Evolutionary conservation across 2,113 vertebrate genomes (phyloP).

Genomic region (Elephantulus edwardii): DNA sequence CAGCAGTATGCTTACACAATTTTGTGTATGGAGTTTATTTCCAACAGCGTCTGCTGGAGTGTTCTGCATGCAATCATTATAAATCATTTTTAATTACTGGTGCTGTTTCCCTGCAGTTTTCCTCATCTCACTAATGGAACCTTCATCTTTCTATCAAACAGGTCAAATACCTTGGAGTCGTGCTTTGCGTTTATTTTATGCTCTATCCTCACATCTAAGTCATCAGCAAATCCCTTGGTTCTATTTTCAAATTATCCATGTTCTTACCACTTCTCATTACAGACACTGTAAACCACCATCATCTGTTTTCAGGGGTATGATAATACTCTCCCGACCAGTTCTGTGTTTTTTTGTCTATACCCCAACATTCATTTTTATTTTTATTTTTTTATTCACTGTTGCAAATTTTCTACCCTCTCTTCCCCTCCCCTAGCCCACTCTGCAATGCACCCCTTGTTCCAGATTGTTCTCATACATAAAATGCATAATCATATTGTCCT

Average conservation of each 20-base stretch:
- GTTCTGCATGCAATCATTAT: neutral
- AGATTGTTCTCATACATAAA: no score
- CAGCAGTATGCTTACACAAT: neutral
- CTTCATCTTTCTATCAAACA: neutral
- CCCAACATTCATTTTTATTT: no score
- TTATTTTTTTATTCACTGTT: no score
- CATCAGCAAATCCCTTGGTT: neutral
- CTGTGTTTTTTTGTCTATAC: rapidly evolving
- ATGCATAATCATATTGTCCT: no score
- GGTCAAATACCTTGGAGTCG: neutral
- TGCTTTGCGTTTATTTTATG: neutral
- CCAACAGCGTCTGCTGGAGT: neutral
- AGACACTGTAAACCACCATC: neutral
- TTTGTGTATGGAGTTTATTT: neutral
- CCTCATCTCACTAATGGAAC: neutral
- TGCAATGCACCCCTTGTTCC: no score
- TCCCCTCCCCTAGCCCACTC: no score
- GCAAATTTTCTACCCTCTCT: no score
- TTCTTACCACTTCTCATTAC: neutral
- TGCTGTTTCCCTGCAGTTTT: neutral
- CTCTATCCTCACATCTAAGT: neutral
- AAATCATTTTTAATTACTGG: neutral
- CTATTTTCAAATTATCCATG: neutral
- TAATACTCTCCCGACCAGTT: neutral
- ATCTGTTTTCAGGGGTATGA: neutral